These are phyloP conservation scores for Pelobates cultripes DNA, from an alignment of 2,797 vertebrate species.

Conservation along the genomic window DNA sequence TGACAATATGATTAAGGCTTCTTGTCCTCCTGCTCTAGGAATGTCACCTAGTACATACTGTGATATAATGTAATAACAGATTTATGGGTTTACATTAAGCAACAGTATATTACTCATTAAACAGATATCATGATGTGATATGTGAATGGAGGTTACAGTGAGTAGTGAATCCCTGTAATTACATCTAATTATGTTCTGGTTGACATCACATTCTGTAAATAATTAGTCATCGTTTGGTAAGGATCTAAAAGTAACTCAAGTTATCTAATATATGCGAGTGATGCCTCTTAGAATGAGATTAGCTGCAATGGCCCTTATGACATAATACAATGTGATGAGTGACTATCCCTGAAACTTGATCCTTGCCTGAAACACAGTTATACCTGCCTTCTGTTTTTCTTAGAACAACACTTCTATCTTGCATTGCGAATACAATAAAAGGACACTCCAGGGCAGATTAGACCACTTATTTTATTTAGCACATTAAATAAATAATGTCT, in stretches of 20 bases:
- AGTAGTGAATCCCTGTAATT: background rate
- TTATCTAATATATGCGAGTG: background rate
- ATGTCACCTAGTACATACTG: background rate
- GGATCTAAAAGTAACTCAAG: background rate
- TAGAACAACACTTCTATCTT: background rate
- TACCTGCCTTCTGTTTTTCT: background rate
- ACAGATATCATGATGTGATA: background rate
- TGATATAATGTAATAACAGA: background rate
- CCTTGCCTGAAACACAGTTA: no score
- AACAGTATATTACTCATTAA: background rate
- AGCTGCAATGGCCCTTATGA: background rate
- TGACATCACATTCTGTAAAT: constrained; percentile 14
- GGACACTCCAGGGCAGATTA: no score
- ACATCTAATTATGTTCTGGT: background rate
- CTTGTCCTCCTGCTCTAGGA: background rate
- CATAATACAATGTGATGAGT: background rate
- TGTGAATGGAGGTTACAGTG: constrained; percentile 1
- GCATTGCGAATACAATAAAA: no score
- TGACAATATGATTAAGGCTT: background rate
- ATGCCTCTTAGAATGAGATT: background rate
- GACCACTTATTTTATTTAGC: no score
- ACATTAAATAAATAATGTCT: no score
- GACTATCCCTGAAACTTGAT: background rate
- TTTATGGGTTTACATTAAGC: background rate
- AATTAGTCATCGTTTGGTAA: background rate